Percentiles rank a stretch among this genome's conserved stretches.
These are phyloP conservation scores for Drosophila dives DNA, from an alignment of 2,888 invertebrate species.

Conservation along the genomic window DNA sequence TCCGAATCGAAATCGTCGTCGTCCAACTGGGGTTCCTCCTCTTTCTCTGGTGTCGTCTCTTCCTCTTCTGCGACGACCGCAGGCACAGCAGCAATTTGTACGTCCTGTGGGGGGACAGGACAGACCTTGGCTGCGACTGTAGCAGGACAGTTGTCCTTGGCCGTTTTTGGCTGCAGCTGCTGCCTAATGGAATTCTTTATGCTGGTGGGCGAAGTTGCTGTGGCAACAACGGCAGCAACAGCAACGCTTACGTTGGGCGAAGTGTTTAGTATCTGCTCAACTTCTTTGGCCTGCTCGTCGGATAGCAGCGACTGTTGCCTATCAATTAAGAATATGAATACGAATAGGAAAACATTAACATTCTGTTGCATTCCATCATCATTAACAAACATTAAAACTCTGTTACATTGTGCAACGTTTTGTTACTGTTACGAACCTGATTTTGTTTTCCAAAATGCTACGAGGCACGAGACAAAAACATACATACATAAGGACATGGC, in stretches of 20 bases:
- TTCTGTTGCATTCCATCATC: conserved; percentile 5
- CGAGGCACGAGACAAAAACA: conserved; percentile 46
- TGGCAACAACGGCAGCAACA: conserved; percentile 82
- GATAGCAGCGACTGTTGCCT: conserved; percentile 93
- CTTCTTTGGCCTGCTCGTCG: conserved; percentile 96
- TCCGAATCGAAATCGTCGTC: conserved; percentile 79
- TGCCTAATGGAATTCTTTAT: conserved; percentile 82
- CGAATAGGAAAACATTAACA: conserved; percentile 7
- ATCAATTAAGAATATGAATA: conserved; percentile 52
- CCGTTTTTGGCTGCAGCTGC: conserved; percentile 21
- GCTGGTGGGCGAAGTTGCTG: conserved; percentile 79
- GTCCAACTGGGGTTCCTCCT: conserved; percentile 31
- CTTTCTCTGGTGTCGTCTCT: conserved; percentile 29
- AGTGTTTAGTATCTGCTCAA: conserved; percentile 91
- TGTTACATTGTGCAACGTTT: conserved; percentile 6
- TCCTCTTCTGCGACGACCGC: conserved; percentile 34
- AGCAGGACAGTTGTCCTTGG: conserved; percentile 1
- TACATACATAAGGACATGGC: conserved; percentile 52
- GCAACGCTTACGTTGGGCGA: conserved; percentile 81
- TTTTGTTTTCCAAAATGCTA: conserved; percentile 94
- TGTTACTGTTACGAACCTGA: conserved; percentile 88
- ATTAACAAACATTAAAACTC: conserved; percentile 17
- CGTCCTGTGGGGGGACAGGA: conserved; percentile 41
- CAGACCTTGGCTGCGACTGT: conserved; percentile 10
- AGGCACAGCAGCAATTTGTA: conserved; percentile 55